Base-by-base conservation (phyloP, 2,888 invertebrate genomes). In the Orthosia gracilis region DNA sequence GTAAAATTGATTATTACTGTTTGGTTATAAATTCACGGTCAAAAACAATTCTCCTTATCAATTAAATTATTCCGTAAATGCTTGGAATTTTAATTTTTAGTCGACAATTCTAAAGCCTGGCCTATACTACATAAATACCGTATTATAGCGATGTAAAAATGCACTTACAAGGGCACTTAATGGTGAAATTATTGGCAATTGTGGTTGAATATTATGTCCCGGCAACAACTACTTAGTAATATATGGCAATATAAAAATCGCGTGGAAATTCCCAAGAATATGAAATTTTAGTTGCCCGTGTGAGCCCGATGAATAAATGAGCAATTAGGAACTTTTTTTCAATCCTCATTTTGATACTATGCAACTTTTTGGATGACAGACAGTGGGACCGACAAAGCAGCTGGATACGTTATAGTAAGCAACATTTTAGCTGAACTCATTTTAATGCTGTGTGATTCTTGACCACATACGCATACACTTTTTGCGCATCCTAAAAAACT, bases 51-150 rank as follows among this genome's bases (percentile, higher is more conserved):
- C 47, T 23, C 12, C n/a, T 11, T 26, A 59, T 59, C 13, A 40
- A 54, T 75, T n/a, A 23, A 66, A 73, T 40, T 40, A 40, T 66
- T 76, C 49, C 1, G 23, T 21, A 65, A 73, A 57, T 64, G 45
- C 65, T 52, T 58, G 31, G 47, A 21, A 47, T 76, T 76, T 66
- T 21, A 9, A 50, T 50, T 74, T 67, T 17, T 17, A 21, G 21
- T 31, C 45, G 26, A 52, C 52, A 52, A n/a, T 11, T 64, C 9
- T 40, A 67, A 67, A 57, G 47, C 15, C 69, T 31, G 11, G 18
- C 2, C 3, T 13, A 31, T 49, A 63, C 40, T n/a, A 11, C 40
- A n/a, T 15, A 11, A 52, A n/a, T 13, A 18, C n/a, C 3, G 21
- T 47, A 18, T 9, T 17, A 12, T 23, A 23, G 17, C 23, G 23